Percentiles rank a stretch among this genome's conserved stretches.
These are phyloP conservation scores for Otus sunia DNA, from an alignment of 2,113 vertebrate species.

Conservation along the genomic window DNA sequence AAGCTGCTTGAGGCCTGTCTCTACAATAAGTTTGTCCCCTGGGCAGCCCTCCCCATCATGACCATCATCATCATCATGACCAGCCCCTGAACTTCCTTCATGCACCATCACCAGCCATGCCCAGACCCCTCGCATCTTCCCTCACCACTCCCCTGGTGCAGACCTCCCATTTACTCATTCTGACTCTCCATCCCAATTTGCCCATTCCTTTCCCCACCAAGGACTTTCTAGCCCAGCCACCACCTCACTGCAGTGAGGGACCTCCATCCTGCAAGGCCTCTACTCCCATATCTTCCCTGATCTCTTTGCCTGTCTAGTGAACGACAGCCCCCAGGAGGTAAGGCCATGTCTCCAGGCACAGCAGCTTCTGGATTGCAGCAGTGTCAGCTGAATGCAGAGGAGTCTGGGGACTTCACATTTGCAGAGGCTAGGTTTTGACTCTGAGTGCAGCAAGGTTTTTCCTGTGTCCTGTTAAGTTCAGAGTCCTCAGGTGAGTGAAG, in stretches of 20 bases:
- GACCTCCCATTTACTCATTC: background rate
- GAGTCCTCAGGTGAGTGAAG: background rate
- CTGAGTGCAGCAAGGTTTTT: background rate
- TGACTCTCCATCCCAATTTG: background rate
- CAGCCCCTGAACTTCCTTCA: background rate
- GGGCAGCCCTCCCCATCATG: background rate
- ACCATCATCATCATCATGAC: background rate
- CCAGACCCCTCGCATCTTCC: background rate
- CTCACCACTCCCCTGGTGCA: fast-evolving
- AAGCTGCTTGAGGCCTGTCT: background rate
- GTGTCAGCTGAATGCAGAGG: background rate
- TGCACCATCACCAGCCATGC: background rate
- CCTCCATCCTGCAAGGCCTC: background rate
- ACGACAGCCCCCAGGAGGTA: background rate
- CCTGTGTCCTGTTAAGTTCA: background rate
- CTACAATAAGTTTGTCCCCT: background rate
- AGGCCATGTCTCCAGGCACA: too few relatives aligned
- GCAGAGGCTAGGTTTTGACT: background rate
- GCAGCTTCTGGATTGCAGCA: background rate
- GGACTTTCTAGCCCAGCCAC: background rate
- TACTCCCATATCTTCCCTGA: fast-evolving
- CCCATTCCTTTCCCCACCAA: background rate
- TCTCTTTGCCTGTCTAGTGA: background rate
- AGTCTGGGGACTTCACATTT: background rate
- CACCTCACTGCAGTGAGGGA: background rate